Percentiles rank a stretch among this genome's conserved stretches.
These are phyloP conservation scores for Episyrphus balteatus DNA, from an alignment of 1,140 invertebrate species.

Conservation along the genomic window DNA sequence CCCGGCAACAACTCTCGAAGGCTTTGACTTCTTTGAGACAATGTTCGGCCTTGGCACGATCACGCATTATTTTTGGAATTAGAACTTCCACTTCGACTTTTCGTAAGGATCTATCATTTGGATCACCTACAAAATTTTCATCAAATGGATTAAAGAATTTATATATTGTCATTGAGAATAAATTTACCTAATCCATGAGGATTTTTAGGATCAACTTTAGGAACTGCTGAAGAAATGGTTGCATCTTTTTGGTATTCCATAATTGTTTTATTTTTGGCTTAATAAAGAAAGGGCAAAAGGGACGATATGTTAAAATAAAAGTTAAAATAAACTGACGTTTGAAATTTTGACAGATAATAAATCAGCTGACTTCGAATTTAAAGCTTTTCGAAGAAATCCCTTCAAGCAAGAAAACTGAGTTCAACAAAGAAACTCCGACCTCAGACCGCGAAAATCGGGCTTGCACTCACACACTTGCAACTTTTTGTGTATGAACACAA, in stretches of 20 bases:
- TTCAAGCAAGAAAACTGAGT: too few species aligned
- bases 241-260: not conserved
- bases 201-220: conserved; percentile 16
- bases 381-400: too few species aligned
- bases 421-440: too few species aligned
- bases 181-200: conserved; percentile 28
- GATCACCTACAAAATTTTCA: conserved; percentile 58
- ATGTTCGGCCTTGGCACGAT: conserved; percentile 63
- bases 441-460: too few species aligned
- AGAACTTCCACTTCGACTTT: conserved; percentile 76
- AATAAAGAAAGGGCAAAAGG: too few species aligned
- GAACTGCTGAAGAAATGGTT: not conserved
- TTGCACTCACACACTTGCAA: too few species aligned
- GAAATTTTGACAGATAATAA: too few species aligned
- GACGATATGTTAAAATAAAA: too few species aligned
- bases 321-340: too few species aligned
- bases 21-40: conserved; percentile 58
- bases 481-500: too few species aligned
- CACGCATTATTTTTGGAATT: conserved; percentile 74
- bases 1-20: conserved; percentile 67
- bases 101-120: conserved; percentile 63
- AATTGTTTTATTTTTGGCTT: too few species aligned
- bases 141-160: not conserved
- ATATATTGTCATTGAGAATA: not conserved
- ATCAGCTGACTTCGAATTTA: too few species aligned